Evolutionary conservation across 2,888 invertebrate genomes (phyloP).

Genomic region (Apodemia duryi): DNA sequence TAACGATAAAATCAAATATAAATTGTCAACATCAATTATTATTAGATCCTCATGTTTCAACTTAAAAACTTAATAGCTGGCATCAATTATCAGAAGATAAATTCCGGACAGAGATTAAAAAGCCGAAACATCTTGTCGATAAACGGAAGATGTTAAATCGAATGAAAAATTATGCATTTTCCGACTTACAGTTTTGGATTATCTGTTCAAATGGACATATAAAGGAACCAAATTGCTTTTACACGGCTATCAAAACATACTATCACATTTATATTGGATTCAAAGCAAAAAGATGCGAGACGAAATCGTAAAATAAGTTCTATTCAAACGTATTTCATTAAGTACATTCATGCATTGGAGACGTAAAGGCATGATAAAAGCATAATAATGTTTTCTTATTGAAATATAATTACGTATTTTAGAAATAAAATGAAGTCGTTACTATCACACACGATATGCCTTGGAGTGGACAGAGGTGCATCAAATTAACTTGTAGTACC

Average conservation of each 20-base stretch:
- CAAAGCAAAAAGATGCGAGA: conserved; percentile 12
- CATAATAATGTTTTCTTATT: background rate
- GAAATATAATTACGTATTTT: background rate
- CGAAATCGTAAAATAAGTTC: conserved; percentile 15
- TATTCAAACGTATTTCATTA: conserved; percentile 10
- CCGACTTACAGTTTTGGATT: conserved; percentile 55
- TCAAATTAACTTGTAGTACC: too few relatives aligned
- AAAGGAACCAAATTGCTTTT: conserved; percentile 45
- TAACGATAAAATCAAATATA: background rate
- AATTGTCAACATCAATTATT: background rate
- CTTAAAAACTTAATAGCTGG: background rate
- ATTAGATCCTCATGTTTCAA: conserved; percentile 1
- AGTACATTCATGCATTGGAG: conserved; percentile 10
- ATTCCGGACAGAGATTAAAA: background rate
- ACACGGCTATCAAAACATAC: conserved; percentile 43
- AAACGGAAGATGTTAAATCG: conserved; percentile 58
- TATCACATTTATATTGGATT: conserved; percentile 14
- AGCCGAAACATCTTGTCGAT: conserved; percentile 13
- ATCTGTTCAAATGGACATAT: conserved; percentile 52
- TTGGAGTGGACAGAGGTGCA: too few relatives aligned
- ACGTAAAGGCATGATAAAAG: background rate
- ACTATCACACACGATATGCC: too few relatives aligned
- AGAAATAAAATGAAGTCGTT: background rate
- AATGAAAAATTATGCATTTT: conserved; percentile 75
- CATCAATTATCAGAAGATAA: background rate